Evolutionary conservation across 2,113 vertebrate species (phyloP).

Genomic region (Oryzias javanicus): DNA sequence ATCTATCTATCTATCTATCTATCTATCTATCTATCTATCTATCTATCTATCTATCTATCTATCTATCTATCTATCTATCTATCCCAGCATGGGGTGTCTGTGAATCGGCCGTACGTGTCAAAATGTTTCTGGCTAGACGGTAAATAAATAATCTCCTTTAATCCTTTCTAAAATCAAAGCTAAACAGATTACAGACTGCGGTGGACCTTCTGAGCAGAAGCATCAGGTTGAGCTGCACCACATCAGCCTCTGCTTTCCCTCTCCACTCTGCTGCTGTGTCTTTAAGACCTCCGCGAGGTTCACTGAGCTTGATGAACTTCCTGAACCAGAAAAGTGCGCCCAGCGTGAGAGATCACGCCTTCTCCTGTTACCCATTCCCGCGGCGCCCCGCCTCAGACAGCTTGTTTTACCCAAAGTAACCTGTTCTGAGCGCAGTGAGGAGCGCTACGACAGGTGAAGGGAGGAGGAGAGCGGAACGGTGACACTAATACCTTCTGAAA

Average conservation of each 20-base stretch:
- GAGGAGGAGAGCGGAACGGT: conserved; percentile 54
- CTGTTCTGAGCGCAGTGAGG: conserved; percentile 8
- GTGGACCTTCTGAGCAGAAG: background rate
- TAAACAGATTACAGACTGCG: background rate
- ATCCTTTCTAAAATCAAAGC: background rate
- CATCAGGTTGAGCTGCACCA: conserved; percentile 15
- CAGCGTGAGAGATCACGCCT: conserved; percentile 52
- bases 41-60: background rate
- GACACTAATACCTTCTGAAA: conserved; percentile 71
- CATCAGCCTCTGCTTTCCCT: conserved; percentile 25
- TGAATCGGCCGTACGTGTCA: background rate
- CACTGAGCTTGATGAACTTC: conserved; percentile 60
- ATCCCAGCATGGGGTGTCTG: background rate
- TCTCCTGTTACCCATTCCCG: conserved; percentile 56
- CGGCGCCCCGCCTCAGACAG: conserved; percentile 53
- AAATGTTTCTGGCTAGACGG: background rate
- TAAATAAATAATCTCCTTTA: background rate
- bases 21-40: too few relatives aligned
- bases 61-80: too few relatives aligned
- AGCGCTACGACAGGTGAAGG: conserved; percentile 12
- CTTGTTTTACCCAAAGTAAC: conserved; percentile 44
- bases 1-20: too few relatives aligned
- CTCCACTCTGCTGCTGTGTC: conserved; percentile 58
- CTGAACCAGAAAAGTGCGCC: conserved; percentile 56
- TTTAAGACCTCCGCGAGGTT: conserved; percentile 67